Conservation (phyloP, 2,888 invertebrate genomes). For the Luperina testacea region DNA sequence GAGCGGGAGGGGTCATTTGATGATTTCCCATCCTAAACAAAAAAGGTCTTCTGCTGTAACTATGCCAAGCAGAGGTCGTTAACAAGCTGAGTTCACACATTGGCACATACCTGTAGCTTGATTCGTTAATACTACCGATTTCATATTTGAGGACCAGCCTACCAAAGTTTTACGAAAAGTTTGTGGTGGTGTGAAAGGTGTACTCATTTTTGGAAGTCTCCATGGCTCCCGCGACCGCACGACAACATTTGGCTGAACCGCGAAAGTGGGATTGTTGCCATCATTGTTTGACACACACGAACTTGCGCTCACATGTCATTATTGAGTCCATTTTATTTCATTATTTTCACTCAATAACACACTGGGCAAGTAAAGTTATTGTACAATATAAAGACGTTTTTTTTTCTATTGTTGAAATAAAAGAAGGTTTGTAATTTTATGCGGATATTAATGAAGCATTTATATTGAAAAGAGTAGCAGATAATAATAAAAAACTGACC, state of each 20-base stretch:
- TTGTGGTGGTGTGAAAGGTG: background rate
- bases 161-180: background rate
- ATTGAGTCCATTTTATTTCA: slow-evolving; percentile 75
- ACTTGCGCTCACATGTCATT: slow-evolving; percentile 75
- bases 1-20: too few relatives aligned
- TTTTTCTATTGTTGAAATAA: slow-evolving; percentile 51
- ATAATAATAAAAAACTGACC: background rate
- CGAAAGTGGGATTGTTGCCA: slow-evolving; percentile 81
- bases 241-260: slow-evolving; percentile 83
- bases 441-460: slow-evolving; percentile 32
- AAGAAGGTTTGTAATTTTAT: slow-evolving; percentile 5
- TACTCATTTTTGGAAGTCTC: slow-evolving; percentile 45
- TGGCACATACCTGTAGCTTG: background rate
- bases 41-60: too few relatives aligned
- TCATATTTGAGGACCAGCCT: too few relatives aligned
- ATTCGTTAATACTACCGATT: background rate
- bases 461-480: background rate
- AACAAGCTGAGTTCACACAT: background rate
- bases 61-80: background rate
- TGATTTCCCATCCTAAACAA: too few relatives aligned
- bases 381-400: slow-evolving; percentile 71
- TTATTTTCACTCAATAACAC: slow-evolving; percentile 67
- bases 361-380: slow-evolving; percentile 66
- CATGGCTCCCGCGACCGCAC: slow-evolving; percentile 69
- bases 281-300: slow-evolving; percentile 82